These are phyloP conservation scores for Athalia cordata DNA, from an alignment of 2,888 invertebrate genomes.

Conservation along the genomic window DNA sequence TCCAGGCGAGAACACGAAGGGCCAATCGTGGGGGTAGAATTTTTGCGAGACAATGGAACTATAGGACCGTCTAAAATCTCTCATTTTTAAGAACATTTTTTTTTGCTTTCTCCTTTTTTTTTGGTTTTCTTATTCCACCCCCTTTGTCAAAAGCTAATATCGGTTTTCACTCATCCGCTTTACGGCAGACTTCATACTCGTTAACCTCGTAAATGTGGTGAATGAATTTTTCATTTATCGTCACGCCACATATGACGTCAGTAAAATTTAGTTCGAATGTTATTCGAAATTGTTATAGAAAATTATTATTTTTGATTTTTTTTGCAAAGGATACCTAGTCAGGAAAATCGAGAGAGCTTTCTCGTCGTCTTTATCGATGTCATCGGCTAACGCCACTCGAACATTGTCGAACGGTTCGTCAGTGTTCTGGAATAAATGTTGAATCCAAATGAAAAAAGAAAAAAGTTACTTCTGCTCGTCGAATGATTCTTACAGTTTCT, in stretches of 20 bases:
- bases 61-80: background rate
- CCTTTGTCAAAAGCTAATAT: slow-evolving; percentile 17
- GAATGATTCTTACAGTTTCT: no score
- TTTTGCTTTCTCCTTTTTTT: no score
- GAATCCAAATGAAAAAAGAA: background rate
- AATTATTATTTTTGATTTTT: background rate
- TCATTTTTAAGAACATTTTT: no score
- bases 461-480: no score
- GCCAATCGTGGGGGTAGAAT: background rate
- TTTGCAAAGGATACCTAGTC: slow-evolving; percentile 70
- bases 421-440: background rate
- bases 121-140: background rate
- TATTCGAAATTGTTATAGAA: background rate
- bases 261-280: no score
- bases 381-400: slow-evolving; percentile 53
- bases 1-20: background rate
- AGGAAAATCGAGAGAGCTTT: slow-evolving; percentile 52
- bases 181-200: background rate
- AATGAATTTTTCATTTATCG: no score
- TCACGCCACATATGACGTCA: no score
- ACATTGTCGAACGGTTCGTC: slow-evolving; percentile 52
- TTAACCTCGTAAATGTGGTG: background rate
- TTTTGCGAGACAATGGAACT: slow-evolving; percentile 25
- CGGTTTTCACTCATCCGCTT: slow-evolving; percentile 12
- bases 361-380: slow-evolving; percentile 52